Percentiles rank a stretch among this genome's conserved stretches.
Evolutionary conservation across 2,797 vertebrate species (phyloP).

Genomic region (Pelochelys cantorii): DNA sequence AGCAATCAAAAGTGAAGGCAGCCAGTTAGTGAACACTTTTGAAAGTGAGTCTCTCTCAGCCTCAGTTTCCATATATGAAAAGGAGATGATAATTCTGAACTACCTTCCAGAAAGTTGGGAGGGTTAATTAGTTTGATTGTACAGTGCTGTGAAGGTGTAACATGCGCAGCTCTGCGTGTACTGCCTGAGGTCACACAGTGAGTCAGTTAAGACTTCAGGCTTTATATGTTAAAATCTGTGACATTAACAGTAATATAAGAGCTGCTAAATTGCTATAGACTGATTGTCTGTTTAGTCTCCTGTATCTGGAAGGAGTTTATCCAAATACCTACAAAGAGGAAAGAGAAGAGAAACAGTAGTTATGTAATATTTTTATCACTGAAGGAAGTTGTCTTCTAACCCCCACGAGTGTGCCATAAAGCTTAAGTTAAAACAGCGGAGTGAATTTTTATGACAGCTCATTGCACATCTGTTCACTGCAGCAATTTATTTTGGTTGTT

Average conservation of each 20-base stretch:
- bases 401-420: constrained; percentile 37
- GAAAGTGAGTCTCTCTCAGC: not conserved
- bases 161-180: not conserved
- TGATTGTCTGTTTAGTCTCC: not conserved
- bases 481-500: not conserved
- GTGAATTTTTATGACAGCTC: constrained; percentile 59
- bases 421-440: constrained; percentile 51
- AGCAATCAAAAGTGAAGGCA: not conserved
- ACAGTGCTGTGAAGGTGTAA: not conserved
- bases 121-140: not conserved
- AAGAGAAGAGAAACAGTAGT: not conserved
- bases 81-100: not conserved
- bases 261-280: not conserved
- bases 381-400: not conserved
- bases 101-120: not conserved
- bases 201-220: not conserved
- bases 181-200: not conserved
- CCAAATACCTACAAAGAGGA: not conserved
- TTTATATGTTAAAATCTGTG: not conserved
- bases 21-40: not conserved
- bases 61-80: not conserved
- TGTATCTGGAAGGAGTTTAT: not conserved
- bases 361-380: not conserved
- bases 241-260: not conserved
- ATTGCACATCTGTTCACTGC: constrained; percentile 57